Base-by-base conservation (phyloP, 2,888 invertebrate species). In the Rotaria magnacalcarata region DNA sequence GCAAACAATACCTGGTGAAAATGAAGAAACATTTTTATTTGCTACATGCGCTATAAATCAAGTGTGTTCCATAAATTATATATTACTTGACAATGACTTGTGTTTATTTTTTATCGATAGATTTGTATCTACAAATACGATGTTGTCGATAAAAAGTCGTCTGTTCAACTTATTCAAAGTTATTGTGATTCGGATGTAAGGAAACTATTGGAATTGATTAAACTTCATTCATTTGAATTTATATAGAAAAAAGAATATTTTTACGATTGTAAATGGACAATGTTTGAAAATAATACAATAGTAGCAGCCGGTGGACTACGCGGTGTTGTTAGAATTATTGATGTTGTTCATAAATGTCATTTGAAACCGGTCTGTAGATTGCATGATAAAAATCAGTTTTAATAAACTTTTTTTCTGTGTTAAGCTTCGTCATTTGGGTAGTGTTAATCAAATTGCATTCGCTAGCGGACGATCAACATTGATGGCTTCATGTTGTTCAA, bases 181-280 rank as follows among this genome's bases (percentile, higher is more conserved):
- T 80, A 80, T 80, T 19, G 14, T 80, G 75, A 80, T 47, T 41
- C 75, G 1, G 47, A 80, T 24, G 75, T 80, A 80, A 47, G 24
- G 1, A 16, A 52, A 52, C 11, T 14, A 16, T 52, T 52, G 52
- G 14, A 52, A 52, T 14, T 11, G 16, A 52, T 52, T 52, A 52
- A 14, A 52, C 16, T 52, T 4, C 52, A 50, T 50, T 14, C 52
- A 52, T 52, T 14, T 52, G 3, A 16, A 52, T 52, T 11, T 52
- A 16, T 3, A 21, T 47, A 80, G 75, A 43, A 47, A 21, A 47
- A 80, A 24, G 75, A 80, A 80, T 80, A 80, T 47, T 80, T 47
- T 47, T 47, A 80, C 47, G 75, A 80, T 80, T 80, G 75, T n/a
- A 8, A 80, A 47, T 80, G 75, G 75, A 80, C 75, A 47, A 80